Base-by-base conservation (phyloP, 1,140 invertebrate genomes). In the Macrobrachium rosenbergii region DNA sequence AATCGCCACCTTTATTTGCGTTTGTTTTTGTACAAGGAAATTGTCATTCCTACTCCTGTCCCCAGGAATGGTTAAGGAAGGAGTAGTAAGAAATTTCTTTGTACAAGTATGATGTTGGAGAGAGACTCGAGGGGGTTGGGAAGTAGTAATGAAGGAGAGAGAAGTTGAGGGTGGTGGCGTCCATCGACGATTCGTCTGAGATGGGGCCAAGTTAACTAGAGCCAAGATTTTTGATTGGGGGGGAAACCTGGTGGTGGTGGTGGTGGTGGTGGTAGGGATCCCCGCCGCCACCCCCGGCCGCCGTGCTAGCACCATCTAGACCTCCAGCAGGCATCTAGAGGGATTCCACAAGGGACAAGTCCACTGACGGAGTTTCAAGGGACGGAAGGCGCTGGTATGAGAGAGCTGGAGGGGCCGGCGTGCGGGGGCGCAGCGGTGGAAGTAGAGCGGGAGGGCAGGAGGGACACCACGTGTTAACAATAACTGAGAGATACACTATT, bases 371-470 rank as follows among this genome's bases (percentile, higher is more conserved):
- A 37, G 67, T 28, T 16, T 72, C 67, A 23, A 72, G 67, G 21
- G 67, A 72, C 67, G 67, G 67, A 19, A 72, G 67, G 37, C 67
- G 67, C 67, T 72, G 67, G 21, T 72, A 72, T 72, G 67, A 72
- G 21, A 72, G 21, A 23, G 21, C 67, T 72, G 67, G 67, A 17
- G 67, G 67, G 8, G 21, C 67, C 17, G 21, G 37, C 11, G 21
- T 5, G 67, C 12, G 21, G 67, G 67, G 67, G 67, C 5, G 67
- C n/a, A 23, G 21, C 21, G 67, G 6, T 12, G 21, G 21, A 52
- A 10, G 67, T 2, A 28, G 21, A 28, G 67, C 11, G 7, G 21
- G 67, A 72, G 67, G 21, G 67, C 11, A 69, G 64, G 19, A 28
- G 64, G 64, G 64, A 69, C 52, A 52, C 52, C 52, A 52, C 52